Percentiles rank a stretch among this genome's conserved stretches.
Conservation (phyloP, 2,888 invertebrate genomes). For the Machimus rusticus region DNA sequence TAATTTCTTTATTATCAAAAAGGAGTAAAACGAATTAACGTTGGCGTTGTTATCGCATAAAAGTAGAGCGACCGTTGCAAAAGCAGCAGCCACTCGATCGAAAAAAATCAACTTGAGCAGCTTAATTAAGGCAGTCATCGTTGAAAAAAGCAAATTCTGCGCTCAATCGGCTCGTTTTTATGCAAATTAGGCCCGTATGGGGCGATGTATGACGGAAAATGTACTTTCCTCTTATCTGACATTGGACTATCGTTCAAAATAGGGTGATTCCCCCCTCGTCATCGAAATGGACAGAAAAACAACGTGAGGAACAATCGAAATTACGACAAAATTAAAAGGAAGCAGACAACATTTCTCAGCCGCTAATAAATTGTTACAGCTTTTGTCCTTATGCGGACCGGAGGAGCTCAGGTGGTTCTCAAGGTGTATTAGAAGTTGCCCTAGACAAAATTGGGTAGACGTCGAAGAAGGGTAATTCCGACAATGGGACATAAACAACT, state of each 20-base stretch:
- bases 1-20: not conserved
- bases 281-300: not conserved
- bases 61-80: slow-evolving; percentile 9
- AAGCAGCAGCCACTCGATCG: not conserved
- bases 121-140: not conserved
- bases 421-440: not conserved
- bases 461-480: not conserved
- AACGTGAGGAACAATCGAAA: not conserved
- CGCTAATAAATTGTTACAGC: not conserved
- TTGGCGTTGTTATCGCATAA: not conserved
- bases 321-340: not conserved
- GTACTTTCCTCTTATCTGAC: slow-evolving; percentile 24
- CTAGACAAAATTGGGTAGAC: not conserved
- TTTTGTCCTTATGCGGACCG: not conserved
- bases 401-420: not conserved
- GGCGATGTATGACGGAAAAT: not conserved
- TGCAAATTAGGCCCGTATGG: slow-evolving; percentile 24
- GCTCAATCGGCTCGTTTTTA: slow-evolving; percentile 25
- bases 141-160: not conserved
- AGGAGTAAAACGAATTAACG: not conserved
- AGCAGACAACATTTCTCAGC: not conserved
- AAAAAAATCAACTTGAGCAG: not conserved
- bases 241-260: slow-evolving; percentile 3
- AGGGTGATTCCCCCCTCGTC: slow-evolving; percentile 25
- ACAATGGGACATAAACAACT: slow-evolving; percentile 25